Evolutionary conservation across 2,113 vertebrate genomes (phyloP).

Genomic region (Todiramphus saurophagus): DNA sequence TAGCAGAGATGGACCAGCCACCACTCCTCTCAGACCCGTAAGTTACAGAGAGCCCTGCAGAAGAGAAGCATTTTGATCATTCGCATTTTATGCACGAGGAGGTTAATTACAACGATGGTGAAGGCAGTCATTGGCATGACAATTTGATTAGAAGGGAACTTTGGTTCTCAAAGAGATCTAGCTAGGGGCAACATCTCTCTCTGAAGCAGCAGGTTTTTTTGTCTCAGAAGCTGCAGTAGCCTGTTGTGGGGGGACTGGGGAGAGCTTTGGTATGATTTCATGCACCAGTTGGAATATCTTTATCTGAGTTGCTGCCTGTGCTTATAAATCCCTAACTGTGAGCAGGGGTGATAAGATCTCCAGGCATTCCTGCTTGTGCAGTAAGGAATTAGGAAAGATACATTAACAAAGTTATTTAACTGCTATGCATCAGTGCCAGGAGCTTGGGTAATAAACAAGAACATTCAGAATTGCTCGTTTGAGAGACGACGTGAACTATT

Average conservation of each 20-base stretch:
- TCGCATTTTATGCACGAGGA: background rate
- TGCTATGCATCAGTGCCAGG: background rate
- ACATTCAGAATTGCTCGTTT: background rate
- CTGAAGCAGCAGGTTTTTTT: background rate
- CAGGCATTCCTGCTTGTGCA: background rate
- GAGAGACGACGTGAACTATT: background rate
- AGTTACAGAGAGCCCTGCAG: background rate
- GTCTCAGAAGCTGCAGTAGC: background rate
- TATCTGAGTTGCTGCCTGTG: background rate
- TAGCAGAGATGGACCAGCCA: background rate
- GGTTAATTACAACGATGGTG: slow-evolving; percentile 6
- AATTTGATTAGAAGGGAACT: slow-evolving; percentile 10
- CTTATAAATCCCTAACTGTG: background rate
- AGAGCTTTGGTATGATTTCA: slow-evolving; percentile 10
- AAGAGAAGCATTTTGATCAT: background rate
- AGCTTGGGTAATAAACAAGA: background rate
- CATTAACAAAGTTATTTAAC: slow-evolving; percentile 2
- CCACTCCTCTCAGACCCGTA: fast-evolving
- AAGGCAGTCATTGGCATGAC: background rate
- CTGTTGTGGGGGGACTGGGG: background rate
- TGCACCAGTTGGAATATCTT: slow-evolving; percentile 3
- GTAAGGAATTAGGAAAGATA: background rate
- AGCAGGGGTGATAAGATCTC: background rate
- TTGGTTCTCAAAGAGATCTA: background rate
- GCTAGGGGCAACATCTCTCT: background rate